phyloP scores from a whole-genome alignment of 2,113 vertebrate genomes.

The Dasypus novemcinctus region DNA sequence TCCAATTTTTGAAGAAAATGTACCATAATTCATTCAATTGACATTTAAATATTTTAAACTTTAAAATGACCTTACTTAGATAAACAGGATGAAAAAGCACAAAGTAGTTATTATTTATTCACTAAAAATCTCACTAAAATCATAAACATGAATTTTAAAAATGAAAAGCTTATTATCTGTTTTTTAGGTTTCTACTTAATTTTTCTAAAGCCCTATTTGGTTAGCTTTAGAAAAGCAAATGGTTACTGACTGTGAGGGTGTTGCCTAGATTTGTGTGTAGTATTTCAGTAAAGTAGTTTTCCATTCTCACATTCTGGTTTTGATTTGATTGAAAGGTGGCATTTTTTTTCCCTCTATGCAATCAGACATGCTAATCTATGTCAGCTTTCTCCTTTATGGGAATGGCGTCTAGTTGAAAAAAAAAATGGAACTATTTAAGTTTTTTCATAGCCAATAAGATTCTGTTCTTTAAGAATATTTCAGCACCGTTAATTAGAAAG shows the following conservation, averaged over 20 bases:
- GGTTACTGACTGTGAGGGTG: conserved; percentile 32
- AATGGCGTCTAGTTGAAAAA: conserved; percentile 70
- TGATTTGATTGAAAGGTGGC: conserved; percentile 72
- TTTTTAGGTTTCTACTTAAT: conserved; percentile 36
- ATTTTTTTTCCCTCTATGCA: conserved; percentile 48
- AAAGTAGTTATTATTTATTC: conserved; percentile 32
- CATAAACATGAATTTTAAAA: conserved; percentile 39
- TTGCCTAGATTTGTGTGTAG: conserved; percentile 43
- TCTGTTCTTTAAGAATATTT: conserved; percentile 79
- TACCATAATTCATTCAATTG: neutral
- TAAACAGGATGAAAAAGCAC: conserved; percentile 35
- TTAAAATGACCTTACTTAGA: neutral
- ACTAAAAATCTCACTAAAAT: neutral
- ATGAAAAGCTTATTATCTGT: neutral
- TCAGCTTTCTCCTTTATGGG: conserved; percentile 77
- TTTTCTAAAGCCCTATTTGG: conserved; percentile 45
- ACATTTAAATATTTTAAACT: conserved; percentile 21
- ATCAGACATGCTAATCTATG: conserved; percentile 68
- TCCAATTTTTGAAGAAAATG: conserved; percentile 25
- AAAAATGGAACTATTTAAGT: neutral
- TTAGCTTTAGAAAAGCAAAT: conserved; percentile 49
- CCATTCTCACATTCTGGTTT: conserved; percentile 70
- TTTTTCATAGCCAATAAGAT: conserved; percentile 71
- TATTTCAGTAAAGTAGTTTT: conserved; percentile 72
- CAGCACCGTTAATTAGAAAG: conserved; percentile 80